Evolutionary conservation across 2,113 vertebrate genomes (phyloP).

Genomic region (Bubo bubo): DNA sequence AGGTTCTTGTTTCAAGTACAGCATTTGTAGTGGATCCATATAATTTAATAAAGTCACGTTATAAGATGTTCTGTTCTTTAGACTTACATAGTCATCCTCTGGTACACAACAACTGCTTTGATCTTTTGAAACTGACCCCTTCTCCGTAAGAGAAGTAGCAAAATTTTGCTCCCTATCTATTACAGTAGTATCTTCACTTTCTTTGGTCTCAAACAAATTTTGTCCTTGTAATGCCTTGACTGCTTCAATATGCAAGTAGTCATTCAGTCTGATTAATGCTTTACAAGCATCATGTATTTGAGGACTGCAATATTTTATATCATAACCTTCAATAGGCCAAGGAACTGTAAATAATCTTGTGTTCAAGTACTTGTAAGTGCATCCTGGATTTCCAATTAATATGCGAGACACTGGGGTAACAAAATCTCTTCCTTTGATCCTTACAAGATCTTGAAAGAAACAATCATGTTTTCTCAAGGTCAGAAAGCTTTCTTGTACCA

Average conservation of each 20-base stretch:
- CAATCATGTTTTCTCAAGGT: conserved; percentile 80
- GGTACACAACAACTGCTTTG: conserved; percentile 23
- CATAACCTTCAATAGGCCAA: conserved; percentile 82
- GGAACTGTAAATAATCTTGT: conserved; percentile 95
- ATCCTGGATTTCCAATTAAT: conserved; percentile 90
- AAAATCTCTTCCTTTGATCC: conserved; percentile 89
- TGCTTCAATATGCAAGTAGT: conserved; percentile 82
- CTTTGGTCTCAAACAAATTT: conserved; percentile 28
- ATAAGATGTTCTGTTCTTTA: conserved; percentile 75
- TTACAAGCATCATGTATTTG: conserved; percentile 85
- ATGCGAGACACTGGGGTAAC: conserved; percentile 90
- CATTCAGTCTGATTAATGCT: conserved; percentile 89
- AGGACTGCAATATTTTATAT: conserved; percentile 79
- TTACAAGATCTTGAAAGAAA: conserved; percentile 90
- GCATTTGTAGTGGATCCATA: conserved; percentile 91
- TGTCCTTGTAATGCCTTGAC: conserved; percentile 66
- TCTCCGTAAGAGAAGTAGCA: neutral
- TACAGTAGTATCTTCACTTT: conserved; percentile 23
- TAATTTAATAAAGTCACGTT: conserved; percentile 96
- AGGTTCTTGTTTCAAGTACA: conserved; percentile 91
- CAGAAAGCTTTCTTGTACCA: conserved; percentile 84
- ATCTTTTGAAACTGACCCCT: conserved; percentile 26
- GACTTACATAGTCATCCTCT: neutral
- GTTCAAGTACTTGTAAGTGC: conserved; percentile 93
- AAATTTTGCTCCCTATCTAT: conserved; percentile 37